A percentile compares a stretch with the other conserved stretches of the same genome.
Evolutionary conservation across 1,140 invertebrate genomes (phyloP).

Genomic region (Panulirus ornatus): DNA sequence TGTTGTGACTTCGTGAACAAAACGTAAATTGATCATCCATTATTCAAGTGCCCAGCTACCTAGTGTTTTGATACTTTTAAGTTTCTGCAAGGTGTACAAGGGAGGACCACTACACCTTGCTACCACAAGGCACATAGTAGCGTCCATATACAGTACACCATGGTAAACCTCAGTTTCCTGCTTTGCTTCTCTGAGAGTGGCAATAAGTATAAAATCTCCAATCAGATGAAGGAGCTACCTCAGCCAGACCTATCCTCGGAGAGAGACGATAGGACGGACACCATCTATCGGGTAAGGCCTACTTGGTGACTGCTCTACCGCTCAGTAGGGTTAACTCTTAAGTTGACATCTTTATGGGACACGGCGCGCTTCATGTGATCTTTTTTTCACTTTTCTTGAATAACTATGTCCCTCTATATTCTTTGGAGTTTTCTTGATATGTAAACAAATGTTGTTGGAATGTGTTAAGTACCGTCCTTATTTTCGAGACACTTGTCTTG

Average conservation of each 20-base stretch:
- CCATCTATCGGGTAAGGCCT: slow-evolving; percentile 43
- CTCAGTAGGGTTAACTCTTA: no score
- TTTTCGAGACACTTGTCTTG: no score
- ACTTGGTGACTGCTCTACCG: background rate
- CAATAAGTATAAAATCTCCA: slow-evolving; percentile 61
- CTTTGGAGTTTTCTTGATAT: no score
- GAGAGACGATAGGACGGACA: background rate
- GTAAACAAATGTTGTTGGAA: no score
- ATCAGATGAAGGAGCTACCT: slow-evolving; percentile 51
- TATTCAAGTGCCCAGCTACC: background rate
- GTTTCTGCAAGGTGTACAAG: background rate
- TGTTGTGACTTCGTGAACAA: no score
- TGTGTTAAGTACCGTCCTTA: no score
- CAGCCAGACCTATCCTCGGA: slow-evolving; percentile 25
- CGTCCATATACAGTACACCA: slow-evolving; percentile 5
- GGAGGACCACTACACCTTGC: no score
- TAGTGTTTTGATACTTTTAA: background rate
- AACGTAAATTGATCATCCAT: background rate
- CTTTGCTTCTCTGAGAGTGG: slow-evolving; percentile 62
- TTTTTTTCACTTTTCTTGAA: no score
- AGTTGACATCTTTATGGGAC: no score
- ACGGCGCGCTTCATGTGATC: no score
- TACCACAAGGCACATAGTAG: background rate
- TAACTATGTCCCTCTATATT: no score
- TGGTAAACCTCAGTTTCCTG: slow-evolving; percentile 65